Percentiles rank a stretch among this genome's conserved stretches.
Conservation (phyloP, 2,888 invertebrate genomes). For the Nomada fucata region DNA sequence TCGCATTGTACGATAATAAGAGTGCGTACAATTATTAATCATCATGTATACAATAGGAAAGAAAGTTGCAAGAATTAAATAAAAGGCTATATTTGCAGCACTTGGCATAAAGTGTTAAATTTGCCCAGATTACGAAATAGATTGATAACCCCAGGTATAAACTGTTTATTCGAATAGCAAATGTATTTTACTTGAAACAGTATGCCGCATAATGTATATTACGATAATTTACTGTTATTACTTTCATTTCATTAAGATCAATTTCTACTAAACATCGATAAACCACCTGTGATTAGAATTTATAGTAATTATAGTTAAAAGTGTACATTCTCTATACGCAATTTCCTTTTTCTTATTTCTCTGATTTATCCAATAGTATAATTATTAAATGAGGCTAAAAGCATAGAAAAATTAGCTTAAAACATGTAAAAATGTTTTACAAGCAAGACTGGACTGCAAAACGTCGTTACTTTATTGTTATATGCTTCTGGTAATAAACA, state of each 20-base stretch:
- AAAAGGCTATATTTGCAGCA: slow-evolving; percentile 10
- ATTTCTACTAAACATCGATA: slow-evolving; percentile 20
- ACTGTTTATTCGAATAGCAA: slow-evolving; percentile 25
- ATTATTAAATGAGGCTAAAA: slow-evolving; percentile 17
- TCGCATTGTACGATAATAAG: neutral
- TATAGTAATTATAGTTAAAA: slow-evolving; percentile 16
- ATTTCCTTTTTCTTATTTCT: neutral
- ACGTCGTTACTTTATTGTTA: slow-evolving; percentile 14
- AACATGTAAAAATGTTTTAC: slow-evolving; percentile 14
- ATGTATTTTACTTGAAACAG: slow-evolving; percentile 1
- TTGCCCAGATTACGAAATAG: slow-evolving; percentile 11
- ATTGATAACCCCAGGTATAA: slow-evolving; percentile 23
- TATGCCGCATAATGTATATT: slow-evolving; percentile 30
- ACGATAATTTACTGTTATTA: slow-evolving; percentile 31
- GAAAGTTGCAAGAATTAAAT: slow-evolving; percentile 6
- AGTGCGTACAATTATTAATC: slow-evolving; percentile 12
- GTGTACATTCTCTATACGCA: neutral
- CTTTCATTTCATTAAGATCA: slow-evolving; percentile 16
- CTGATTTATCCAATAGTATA: slow-evolving; percentile 9
- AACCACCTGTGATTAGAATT: slow-evolving; percentile 22
- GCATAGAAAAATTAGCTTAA: slow-evolving; percentile 7
- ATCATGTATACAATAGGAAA: neutral
- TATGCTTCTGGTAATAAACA: slow-evolving; percentile 17
- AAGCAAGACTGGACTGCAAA: slow-evolving; percentile 37
- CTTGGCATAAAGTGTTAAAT: slow-evolving; percentile 19